Conservation (phyloP, 2,113 vertebrate species). For the Rhinichthys klamathensis region DNA sequence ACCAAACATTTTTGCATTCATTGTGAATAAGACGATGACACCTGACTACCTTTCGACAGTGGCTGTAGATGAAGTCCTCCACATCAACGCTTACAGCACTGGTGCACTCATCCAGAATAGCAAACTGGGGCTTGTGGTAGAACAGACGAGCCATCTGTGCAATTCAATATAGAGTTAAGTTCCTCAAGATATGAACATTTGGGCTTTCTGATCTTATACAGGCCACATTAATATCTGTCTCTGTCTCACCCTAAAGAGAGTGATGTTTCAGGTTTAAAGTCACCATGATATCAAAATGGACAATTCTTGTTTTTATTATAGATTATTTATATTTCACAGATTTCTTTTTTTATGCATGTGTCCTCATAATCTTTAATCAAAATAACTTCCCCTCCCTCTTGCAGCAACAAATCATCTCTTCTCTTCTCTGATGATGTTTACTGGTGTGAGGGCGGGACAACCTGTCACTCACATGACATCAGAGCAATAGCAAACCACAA, state of each 20-base stretch:
- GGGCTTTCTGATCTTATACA: not conserved
- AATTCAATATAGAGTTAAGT: constrained; percentile 32
- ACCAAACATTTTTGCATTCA: not conserved
- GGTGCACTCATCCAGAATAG: constrained; percentile 97
- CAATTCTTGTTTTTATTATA: too few species aligned
- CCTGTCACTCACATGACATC: too few species aligned
- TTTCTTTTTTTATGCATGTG: too few species aligned
- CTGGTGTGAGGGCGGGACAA: too few species aligned
- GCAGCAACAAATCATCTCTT: too few species aligned
- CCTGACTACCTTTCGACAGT: constrained; percentile 85
- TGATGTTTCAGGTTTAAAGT: not conserved
- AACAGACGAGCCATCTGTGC: constrained; percentile 94
- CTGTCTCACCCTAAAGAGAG: not conserved
- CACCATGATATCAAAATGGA: constrained; percentile 27
- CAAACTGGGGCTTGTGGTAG: constrained; percentile 98
- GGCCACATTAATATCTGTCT: not conserved
- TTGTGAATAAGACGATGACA: not conserved
- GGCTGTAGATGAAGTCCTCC: constrained; percentile 94
- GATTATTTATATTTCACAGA: too few species aligned
- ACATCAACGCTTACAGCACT: constrained; percentile 97
- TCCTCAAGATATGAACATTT: not conserved
- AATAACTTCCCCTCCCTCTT: too few species aligned
- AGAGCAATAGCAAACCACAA: too few species aligned
- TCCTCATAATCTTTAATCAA: too few species aligned
- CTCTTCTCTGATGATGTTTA: too few species aligned